Evolutionary conservation across 2,888 invertebrate genomes (phyloP).

Genomic region (Escarpia spicata): DNA sequence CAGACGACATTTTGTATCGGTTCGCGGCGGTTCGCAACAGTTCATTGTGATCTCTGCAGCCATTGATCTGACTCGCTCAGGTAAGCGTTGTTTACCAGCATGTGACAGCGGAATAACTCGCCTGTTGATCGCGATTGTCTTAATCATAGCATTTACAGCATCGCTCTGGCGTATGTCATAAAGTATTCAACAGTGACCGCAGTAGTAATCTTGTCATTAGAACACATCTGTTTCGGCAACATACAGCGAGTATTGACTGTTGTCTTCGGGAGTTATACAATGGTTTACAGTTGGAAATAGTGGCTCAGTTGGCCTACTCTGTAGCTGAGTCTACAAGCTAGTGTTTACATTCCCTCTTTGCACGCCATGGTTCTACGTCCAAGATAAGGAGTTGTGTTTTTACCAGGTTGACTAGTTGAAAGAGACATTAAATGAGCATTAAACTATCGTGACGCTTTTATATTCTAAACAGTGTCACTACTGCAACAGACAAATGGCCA

Average conservation of each 20-base stretch:
- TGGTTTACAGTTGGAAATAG: not conserved
- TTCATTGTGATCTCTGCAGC: not conserved
- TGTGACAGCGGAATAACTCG: not conserved
- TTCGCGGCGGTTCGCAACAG: not conserved
- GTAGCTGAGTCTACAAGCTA: no score
- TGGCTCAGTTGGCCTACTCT: not conserved
- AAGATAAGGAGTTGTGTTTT: no score
- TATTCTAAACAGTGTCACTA: no score
- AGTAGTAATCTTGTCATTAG: not conserved
- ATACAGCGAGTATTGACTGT: not conserved
- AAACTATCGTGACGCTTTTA: no score
- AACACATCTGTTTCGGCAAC: no score
- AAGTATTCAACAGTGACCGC: not conserved
- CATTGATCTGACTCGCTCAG: not conserved
- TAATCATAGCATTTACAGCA: not conserved
- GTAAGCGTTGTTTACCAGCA: conserved; percentile 7
- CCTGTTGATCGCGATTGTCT: not conserved
- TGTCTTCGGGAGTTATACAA: not conserved
- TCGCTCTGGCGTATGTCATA: not conserved
- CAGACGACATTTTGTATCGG: not conserved
- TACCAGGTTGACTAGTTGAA: no score
- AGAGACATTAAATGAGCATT: no score
- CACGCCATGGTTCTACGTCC: no score
- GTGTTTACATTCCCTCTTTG: no score
- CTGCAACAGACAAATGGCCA: no score